These are phyloP conservation scores for Falco cherrug DNA, from an alignment of 2,797 vertebrate genomes.

Conservation along the genomic window DNA sequence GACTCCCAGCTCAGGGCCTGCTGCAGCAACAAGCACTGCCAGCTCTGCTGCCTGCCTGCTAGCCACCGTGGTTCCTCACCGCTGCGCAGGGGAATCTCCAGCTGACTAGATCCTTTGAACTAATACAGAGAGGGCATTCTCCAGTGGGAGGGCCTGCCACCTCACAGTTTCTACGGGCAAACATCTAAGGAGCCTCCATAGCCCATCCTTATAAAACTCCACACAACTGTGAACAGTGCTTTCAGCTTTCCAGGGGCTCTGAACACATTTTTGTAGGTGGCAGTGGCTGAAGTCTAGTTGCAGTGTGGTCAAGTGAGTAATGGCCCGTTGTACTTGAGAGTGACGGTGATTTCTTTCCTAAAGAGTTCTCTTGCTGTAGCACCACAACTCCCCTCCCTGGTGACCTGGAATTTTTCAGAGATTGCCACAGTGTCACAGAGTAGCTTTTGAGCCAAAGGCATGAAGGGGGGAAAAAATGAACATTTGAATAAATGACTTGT, in stretches of 20 bases:
- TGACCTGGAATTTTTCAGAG: slow-evolving; percentile 47
- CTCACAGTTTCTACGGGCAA: background rate
- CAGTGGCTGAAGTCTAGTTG: background rate
- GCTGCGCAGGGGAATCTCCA: background rate
- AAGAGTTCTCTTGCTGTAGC: background rate
- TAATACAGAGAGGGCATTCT: background rate
- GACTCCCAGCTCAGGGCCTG: background rate
- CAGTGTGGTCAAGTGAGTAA: background rate
- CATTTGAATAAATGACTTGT: slow-evolving; percentile 40
- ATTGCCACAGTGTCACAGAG: slow-evolving; percentile 2
- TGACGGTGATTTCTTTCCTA: background rate
- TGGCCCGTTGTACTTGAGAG: background rate
- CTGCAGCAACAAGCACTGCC: background rate
- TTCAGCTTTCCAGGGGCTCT: background rate
- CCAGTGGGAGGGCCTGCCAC: background rate
- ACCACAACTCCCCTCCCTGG: background rate
- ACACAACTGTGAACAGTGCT: background rate
- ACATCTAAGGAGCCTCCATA: background rate
- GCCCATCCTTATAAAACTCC: background rate
- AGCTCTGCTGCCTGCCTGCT: background rate
- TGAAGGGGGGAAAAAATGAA: slow-evolving; percentile 13
- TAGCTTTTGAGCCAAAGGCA: slow-evolving; percentile 61
- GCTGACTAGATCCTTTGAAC: background rate
- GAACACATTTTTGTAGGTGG: background rate
- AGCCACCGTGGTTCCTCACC: background rate